Evolutionary conservation across 2,888 invertebrate species (phyloP).

Genomic region (Mayetiola destructor): DNA sequence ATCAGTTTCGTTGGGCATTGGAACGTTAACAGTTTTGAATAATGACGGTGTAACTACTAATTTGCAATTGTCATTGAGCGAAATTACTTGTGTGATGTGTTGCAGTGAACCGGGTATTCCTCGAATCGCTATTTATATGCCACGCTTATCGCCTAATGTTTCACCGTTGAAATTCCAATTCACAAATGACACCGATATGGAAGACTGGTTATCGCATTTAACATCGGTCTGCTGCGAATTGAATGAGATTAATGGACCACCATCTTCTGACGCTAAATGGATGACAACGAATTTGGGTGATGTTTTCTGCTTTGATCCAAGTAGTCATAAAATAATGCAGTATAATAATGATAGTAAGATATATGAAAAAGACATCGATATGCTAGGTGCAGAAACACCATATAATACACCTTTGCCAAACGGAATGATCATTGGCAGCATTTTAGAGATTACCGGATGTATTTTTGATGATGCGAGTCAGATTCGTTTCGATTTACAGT

Average conservation of each 20-base stretch:
- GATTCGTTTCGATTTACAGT: slow-evolving; percentile 53
- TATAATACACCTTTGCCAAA: slow-evolving; percentile 52
- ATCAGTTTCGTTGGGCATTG: slow-evolving; percentile 44
- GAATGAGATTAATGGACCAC: slow-evolving; percentile 52
- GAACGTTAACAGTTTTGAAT: slow-evolving; percentile 60
- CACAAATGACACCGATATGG: slow-evolving; percentile 67
- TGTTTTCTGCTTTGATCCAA: slow-evolving; percentile 66
- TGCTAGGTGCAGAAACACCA: slow-evolving; percentile 50
- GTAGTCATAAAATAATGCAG: slow-evolving; percentile 42
- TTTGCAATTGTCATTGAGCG: slow-evolving; percentile 56
- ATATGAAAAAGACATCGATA: slow-evolving; percentile 52
- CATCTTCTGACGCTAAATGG: slow-evolving; percentile 63
- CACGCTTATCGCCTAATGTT: slow-evolving; percentile 38
- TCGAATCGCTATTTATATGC: slow-evolving; percentile 57
- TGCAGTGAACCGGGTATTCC: slow-evolving; percentile 70
- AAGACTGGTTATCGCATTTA: slow-evolving; percentile 76
- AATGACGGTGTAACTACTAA: slow-evolving; percentile 63
- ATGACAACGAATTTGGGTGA: slow-evolving; percentile 64
- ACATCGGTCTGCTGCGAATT: slow-evolving; percentile 62
- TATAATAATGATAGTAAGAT: slow-evolving; percentile 36
- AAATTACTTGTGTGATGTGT: slow-evolving; percentile 60
- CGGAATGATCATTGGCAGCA: slow-evolving; percentile 56
- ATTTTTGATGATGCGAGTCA: slow-evolving; percentile 60
- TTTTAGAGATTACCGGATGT: slow-evolving; percentile 53
- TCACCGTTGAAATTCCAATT: slow-evolving; percentile 60